Evolutionary conservation across 2,888 invertebrate species (phyloP).

Genomic region (Eretmocerus hayati): DNA sequence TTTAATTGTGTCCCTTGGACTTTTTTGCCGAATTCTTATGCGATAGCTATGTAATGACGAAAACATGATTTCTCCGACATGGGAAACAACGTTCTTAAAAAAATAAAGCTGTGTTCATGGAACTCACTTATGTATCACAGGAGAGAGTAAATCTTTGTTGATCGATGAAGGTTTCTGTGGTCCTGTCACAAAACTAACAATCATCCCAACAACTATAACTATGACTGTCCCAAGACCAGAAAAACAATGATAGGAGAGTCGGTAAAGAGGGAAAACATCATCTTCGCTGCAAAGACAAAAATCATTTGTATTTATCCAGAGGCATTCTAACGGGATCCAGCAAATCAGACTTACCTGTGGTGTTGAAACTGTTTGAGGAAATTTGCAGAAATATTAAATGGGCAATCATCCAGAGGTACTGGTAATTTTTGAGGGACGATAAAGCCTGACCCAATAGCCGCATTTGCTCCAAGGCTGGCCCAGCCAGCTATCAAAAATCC

Average conservation of each 20-base stretch:
- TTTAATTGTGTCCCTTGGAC: too few relatives aligned
- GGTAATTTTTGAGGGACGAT: slow-evolving; percentile 55
- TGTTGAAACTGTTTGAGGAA: slow-evolving; percentile 34
- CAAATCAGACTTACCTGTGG: slow-evolving; percentile 18
- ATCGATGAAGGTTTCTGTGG: slow-evolving; percentile 49
- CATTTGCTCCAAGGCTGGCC: slow-evolving; percentile 62
- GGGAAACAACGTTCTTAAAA: too few relatives aligned
- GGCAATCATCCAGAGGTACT: slow-evolving; percentile 49
- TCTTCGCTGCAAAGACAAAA: slow-evolving; percentile 37
- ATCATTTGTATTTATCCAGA: not conserved
- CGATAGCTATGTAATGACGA: not conserved
- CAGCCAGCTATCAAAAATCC: slow-evolving; percentile 58
- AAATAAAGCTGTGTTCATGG: not conserved
- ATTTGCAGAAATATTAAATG: slow-evolving; percentile 37
- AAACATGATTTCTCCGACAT: not conserved
- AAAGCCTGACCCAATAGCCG: slow-evolving; percentile 55
- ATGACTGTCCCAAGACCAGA: slow-evolving; percentile 64
- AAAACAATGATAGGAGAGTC: slow-evolving; percentile 76
- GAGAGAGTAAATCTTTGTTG: slow-evolving; percentile 57
- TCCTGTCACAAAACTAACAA: slow-evolving; percentile 57
- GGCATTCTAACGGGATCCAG: not conserved
- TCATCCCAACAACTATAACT: slow-evolving; percentile 61
- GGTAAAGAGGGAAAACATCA: slow-evolving; percentile 64
- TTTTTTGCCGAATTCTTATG: not conserved
- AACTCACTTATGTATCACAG: slow-evolving; percentile 52